These are phyloP conservation scores for Leptodirus hochenwartii DNA, from an alignment of 2,888 invertebrate genomes.

Conservation along the genomic window DNA sequence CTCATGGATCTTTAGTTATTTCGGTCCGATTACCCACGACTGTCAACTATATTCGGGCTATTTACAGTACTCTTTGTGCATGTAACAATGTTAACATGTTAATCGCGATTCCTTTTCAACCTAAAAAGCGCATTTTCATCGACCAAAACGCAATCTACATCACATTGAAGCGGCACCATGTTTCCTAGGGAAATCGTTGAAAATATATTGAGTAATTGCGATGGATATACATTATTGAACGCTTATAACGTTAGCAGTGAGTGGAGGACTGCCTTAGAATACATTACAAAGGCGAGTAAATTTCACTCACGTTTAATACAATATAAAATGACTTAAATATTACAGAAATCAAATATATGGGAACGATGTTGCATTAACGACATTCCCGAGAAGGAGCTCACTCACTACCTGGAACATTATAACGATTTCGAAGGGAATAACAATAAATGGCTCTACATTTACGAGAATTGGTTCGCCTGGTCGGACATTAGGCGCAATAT, in stretches of 20 bases:
- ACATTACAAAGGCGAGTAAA: slow-evolving; percentile 20
- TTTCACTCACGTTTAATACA: slow-evolving; percentile 1
- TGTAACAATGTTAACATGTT: no score
- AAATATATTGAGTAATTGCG: slow-evolving; percentile 22
- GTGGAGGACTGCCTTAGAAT: slow-evolving; percentile 20
- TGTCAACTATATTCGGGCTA: no score
- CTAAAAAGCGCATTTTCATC: no score
- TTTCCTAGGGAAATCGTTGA: slow-evolving; percentile 25
- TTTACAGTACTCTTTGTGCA: no score
- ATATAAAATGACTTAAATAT: neutral
- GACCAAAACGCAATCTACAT: no score
- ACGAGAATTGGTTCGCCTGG: slow-evolving; percentile 23
- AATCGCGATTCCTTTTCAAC: no score
- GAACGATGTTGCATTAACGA: slow-evolving; percentile 23
- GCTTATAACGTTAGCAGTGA: slow-evolving; percentile 19
- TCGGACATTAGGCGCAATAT: slow-evolving; percentile 18
- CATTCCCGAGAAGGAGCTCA: slow-evolving; percentile 22
- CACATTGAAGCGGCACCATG: no score
- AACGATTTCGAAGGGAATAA: slow-evolving; percentile 16
- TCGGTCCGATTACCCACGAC: no score
- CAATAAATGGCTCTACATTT: slow-evolving; percentile 22
- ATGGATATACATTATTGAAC: slow-evolving; percentile 22
- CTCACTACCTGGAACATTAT: slow-evolving; percentile 21
- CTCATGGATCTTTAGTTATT: no score
- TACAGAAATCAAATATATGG: slow-evolving; percentile 23